Base-by-base conservation (phyloP, 1,140 invertebrate species). In the Leptopilina boulardi region DNA sequence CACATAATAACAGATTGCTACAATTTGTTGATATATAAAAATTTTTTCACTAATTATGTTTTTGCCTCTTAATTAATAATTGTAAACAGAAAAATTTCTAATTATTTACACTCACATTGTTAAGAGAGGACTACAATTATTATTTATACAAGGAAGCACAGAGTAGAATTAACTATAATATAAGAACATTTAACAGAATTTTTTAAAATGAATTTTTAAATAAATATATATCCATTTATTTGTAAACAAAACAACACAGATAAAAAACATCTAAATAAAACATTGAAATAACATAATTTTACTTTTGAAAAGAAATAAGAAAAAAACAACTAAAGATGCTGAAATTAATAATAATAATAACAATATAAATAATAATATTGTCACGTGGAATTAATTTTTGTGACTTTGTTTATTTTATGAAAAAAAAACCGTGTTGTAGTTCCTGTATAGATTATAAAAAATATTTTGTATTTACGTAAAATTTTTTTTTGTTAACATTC, bases 231-330 rank as follows among this genome's bases (percentile, higher is more conserved):
- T 51, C n/a, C 15, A 81, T 83, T 70, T 70, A 87, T 80, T 86
- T 80, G 84, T 85, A 59, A 77, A 38, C 34, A 38, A 87, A 88
- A 85, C 86, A 86, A 76, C 80, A 86, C 77, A 86, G 82, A 83
- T 83, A 59, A 80, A 83, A 81, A 80, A 84, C 74, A 83, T 80
- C 75, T 75, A 80, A 56, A 77, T 74, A 81, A 82, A 85, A 82
- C 59, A 84, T 80, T 83, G 78, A 81, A 78, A 9, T 42, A n/a
- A 77, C 73, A 77, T 76, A 73, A 73, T 80, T 59, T 34, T 23
- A n/a, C 15, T n/a, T 15, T 15, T 15, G 59, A 34, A 66, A 77
- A 80, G 74, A 78, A 82, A 80, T 72, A 77, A 78, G 78, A 77
- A 78, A 34, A 76, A 26, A 71, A 76, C 26, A 74, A 75, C 73